phyloP scores from a whole-genome alignment of 1,140 invertebrate genomes.

The Chymomyza costata region DNA sequence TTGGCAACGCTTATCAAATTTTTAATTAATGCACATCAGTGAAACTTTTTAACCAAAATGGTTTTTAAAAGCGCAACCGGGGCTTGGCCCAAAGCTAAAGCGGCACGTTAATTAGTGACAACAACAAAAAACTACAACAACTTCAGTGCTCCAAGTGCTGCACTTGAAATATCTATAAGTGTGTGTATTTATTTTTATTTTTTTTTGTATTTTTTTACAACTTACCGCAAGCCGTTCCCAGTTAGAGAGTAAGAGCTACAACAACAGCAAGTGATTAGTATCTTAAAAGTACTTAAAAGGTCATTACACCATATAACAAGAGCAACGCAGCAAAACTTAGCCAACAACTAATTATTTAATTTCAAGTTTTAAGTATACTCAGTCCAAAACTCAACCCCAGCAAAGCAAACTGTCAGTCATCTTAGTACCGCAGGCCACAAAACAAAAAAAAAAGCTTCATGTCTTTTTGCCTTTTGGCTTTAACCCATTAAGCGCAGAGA shows the following conservation, averaged over 20 bases:
- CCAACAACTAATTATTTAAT: constrained; percentile 72
- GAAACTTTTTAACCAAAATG: constrained; percentile 57
- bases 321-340: constrained; percentile 38
- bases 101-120: constrained; percentile 67
- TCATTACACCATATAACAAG: constrained; percentile 49
- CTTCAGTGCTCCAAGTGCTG: constrained; percentile 33
- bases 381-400: constrained; percentile 3
- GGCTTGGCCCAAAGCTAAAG: constrained; percentile 39
- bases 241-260: constrained; percentile 10
- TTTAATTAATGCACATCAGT: constrained; percentile 71
- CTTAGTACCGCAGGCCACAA: constrained; percentile 3
- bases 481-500: constrained; percentile 68
- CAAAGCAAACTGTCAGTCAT: constrained; percentile 43
- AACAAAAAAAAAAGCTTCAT: constrained; percentile 19
- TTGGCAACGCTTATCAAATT: constrained; percentile 60
- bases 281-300: constrained; percentile 73
- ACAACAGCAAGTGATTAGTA: constrained; percentile 50
- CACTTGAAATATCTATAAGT: neutral
- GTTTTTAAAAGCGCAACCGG: constrained; percentile 31
- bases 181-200: neutral
- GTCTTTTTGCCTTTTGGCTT: constrained; percentile 26
- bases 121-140: constrained; percentile 44
- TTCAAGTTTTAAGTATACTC: constrained; percentile 68
- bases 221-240: constrained; percentile 31
- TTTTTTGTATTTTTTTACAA: neutral